These are phyloP conservation scores for Mechanitis messenoides DNA, from an alignment of 2,888 invertebrate genomes.

Conservation along the genomic window DNA sequence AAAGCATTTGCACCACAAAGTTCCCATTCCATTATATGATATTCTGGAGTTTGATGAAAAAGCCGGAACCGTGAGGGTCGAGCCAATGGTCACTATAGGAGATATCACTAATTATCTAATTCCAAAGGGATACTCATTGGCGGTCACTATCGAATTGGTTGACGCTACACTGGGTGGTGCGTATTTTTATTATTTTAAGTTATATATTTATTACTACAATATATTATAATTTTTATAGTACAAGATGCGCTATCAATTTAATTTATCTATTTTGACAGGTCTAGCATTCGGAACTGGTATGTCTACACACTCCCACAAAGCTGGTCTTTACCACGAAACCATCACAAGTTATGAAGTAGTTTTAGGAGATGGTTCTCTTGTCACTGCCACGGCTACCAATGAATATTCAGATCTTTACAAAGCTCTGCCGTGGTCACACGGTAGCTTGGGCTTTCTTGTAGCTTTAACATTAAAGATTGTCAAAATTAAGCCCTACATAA, in stretches of 20 bases:
- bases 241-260: not conserved
- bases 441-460: conserved; percentile 80
- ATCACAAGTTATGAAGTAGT: conserved; percentile 81
- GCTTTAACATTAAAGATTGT: conserved; percentile 79
- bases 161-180: conserved; percentile 81
- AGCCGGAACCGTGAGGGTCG: conserved; percentile 77
- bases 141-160: conserved; percentile 81
- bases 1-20: conserved; percentile 78
- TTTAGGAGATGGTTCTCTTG: conserved; percentile 77
- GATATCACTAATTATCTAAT: conserved; percentile 80
- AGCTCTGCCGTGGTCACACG: conserved; percentile 81
- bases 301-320: conserved; percentile 84
- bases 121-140: conserved; percentile 80
- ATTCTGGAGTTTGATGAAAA: conserved; percentile 77
- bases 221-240: too few species aligned
- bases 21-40: conserved; percentile 79
- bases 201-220: too few species aligned
- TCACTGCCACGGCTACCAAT: conserved; percentile 74
- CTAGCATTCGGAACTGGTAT: conserved; percentile 83
- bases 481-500: conserved; percentile 79
- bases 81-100: conserved; percentile 81
- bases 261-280: conserved; percentile 47
- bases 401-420: conserved; percentile 77
- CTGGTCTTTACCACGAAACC: conserved; percentile 82
- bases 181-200: conserved; percentile 1